Percentiles rank a stretch among this genome's conserved stretches.
Conservation (phyloP, 1,140 invertebrate genomes). For the Eupristina koningsbergeri region DNA sequence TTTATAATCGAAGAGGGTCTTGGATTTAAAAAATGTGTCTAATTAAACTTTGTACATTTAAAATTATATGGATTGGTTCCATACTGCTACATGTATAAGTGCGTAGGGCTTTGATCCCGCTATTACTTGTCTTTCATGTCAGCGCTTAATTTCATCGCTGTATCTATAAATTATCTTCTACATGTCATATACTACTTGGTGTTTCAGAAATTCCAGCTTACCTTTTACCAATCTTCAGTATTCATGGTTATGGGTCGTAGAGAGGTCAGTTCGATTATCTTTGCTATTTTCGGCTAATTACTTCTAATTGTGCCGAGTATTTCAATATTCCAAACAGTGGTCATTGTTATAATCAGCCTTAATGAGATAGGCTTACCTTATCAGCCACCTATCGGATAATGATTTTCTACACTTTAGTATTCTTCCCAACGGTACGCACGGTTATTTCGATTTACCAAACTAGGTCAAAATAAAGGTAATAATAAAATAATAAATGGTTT, state of each 20-base stretch:
- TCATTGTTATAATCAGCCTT: slow-evolving; percentile 73
- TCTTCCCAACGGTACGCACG: slow-evolving; percentile 76
- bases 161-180: slow-evolving; percentile 70
- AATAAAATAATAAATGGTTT: too few species aligned
- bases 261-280: slow-evolving; percentile 66
- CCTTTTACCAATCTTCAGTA: slow-evolving; percentile 71
- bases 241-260: slow-evolving; percentile 70
- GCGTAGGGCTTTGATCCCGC: too few species aligned
- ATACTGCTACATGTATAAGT: too few species aligned
- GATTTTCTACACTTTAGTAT: slow-evolving; percentile 77
- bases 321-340: slow-evolving; percentile 58
- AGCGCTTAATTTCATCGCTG: slow-evolving; percentile 74
- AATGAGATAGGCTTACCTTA: slow-evolving; percentile 77
- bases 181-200: slow-evolving; percentile 72
- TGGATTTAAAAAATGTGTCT: background rate
- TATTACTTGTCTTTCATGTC: background rate
- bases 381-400: slow-evolving; percentile 78
- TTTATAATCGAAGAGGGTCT: background rate
- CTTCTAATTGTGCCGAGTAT: slow-evolving; percentile 69
- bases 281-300: slow-evolving; percentile 68
- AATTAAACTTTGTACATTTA: background rate
- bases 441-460: background rate
- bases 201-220: slow-evolving; percentile 74
- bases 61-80: too few species aligned
- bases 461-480: too few species aligned